Percentiles rank a stretch among this genome's conserved stretches.
phyloP scores from a whole-genome alignment of 2,888 invertebrate species.

The Alcis repandata region DNA sequence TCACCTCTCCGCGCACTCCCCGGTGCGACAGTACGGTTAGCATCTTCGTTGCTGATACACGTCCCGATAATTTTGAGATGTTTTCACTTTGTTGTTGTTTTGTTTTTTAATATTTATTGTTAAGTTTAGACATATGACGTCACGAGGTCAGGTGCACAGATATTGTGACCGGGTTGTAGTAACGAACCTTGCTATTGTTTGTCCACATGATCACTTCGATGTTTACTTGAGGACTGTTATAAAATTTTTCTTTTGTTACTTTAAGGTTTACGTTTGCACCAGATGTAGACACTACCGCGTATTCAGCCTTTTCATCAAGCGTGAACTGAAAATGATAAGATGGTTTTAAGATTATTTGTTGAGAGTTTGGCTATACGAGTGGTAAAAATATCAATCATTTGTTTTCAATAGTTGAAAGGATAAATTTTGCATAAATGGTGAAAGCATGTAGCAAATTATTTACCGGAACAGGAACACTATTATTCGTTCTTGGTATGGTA shows the following conservation, averaged over 20 bases:
- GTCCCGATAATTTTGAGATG: no score
- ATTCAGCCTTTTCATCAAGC: conserved; percentile 11
- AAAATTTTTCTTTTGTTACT: neutral
- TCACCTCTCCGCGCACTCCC: no score
- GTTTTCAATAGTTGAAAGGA: no score
- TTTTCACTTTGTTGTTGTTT: no score
- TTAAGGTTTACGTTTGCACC: conserved; percentile 1
- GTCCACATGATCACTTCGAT: conserved; percentile 1
- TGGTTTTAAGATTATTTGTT: neutral
- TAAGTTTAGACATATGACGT: no score
- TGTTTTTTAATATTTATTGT: neutral
- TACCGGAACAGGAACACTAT: neutral
- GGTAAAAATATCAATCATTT: no score
- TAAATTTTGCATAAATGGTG: no score
- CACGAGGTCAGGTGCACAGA: no score
- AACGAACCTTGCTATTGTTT: conserved; percentile 1
- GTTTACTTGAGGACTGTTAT: neutral
- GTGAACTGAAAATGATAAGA: neutral
- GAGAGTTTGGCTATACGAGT: no score
- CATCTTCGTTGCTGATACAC: no score
- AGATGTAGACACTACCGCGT: conserved; percentile 2
- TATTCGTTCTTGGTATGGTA: neutral
- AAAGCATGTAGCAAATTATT: no score
- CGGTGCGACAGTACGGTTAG: no score
- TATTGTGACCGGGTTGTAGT: neutral